These are phyloP conservation scores for Cheilosia urbana DNA, from an alignment of 2,888 invertebrate genomes.

Conservation along the genomic window DNA sequence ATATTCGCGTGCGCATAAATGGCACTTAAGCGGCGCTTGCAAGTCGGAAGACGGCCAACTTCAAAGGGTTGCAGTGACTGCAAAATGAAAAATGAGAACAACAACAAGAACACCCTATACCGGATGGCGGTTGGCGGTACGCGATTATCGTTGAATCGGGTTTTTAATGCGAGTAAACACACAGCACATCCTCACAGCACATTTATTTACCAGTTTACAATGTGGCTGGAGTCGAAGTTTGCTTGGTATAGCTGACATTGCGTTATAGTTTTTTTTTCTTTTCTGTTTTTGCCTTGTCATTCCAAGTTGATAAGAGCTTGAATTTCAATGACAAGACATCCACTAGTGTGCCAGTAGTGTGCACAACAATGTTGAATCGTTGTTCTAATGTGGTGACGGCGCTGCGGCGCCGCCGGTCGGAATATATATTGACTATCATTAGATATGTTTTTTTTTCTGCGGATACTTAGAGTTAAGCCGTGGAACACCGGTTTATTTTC, in stretches of 20 bases:
- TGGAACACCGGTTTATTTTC: too few relatives aligned
- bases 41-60: slow-evolving; percentile 47
- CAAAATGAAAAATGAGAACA: slow-evolving; percentile 16
- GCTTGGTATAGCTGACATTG: slow-evolving; percentile 35
- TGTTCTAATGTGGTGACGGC: neutral
- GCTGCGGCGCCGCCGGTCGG: too few relatives aligned
- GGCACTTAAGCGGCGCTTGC: slow-evolving; percentile 71
- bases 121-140: slow-evolving; percentile 69
- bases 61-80: slow-evolving; percentile 30
- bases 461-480: too few relatives aligned
- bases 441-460: too few relatives aligned
- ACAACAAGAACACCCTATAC: slow-evolving; percentile 58
- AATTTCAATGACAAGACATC: slow-evolving; percentile 24
- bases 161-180: slow-evolving; percentile 46
- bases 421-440: too few relatives aligned
- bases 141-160: slow-evolving; percentile 64
- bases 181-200: slow-evolving; percentile 1
- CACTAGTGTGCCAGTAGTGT: neutral
- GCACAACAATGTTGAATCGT: neutral
- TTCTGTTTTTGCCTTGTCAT: slow-evolving; percentile 2
- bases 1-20: slow-evolving; percentile 35
- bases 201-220: neutral
- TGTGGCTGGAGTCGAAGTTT: slow-evolving; percentile 34
- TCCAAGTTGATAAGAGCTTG: slow-evolving; percentile 40
- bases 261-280: neutral